phyloP scores from a whole-genome alignment of 2,888 invertebrate species.

The Lampropteryx suffumata region DNA sequence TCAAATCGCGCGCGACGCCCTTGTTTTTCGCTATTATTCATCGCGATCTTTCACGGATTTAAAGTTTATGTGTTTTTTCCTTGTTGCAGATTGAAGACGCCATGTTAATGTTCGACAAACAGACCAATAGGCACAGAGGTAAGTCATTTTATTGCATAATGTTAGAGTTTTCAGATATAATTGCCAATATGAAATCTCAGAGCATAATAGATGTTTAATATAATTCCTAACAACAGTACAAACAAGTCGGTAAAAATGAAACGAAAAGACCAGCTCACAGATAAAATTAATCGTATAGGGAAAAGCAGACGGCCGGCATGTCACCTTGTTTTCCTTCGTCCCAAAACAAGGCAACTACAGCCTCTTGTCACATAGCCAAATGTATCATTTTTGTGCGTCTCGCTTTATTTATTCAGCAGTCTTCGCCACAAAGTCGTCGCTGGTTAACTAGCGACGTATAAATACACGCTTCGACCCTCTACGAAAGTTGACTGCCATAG shows the following conservation, averaged over 20 bases:
- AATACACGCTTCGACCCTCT: conserved; percentile 64
- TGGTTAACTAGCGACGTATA: conserved; percentile 69
- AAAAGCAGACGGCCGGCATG: conserved; percentile 43
- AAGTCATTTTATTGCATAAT: conserved; percentile 64
- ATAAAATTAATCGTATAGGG: conserved; percentile 22
- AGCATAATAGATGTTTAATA: no score
- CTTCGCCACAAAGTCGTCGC: conserved; percentile 65
- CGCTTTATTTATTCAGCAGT: conserved; percentile 68
- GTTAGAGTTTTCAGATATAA: no score
- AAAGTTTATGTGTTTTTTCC: conserved; percentile 68
- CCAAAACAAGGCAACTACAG: conserved; percentile 50
- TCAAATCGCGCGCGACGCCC: conserved; percentile 75
- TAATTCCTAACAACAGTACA: neutral
- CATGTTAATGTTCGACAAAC: conserved; percentile 99
- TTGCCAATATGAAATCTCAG: no score
- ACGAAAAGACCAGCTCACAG: neutral
- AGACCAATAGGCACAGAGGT: conserved; percentile 99
- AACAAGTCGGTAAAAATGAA: conserved; percentile 37
- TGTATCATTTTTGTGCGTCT: conserved; percentile 68
- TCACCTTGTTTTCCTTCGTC: conserved; percentile 52
- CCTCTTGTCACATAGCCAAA: conserved; percentile 61
- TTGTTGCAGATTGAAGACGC: conserved; percentile 98
- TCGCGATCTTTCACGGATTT: conserved; percentile 62
- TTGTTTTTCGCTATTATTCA: conserved; percentile 73
- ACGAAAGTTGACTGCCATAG: conserved; percentile 52